Percentiles rank a stretch among this genome's conserved stretches.
phyloP scores from a whole-genome alignment of 1,140 invertebrate genomes.

The Lucilia cuprina region DNA sequence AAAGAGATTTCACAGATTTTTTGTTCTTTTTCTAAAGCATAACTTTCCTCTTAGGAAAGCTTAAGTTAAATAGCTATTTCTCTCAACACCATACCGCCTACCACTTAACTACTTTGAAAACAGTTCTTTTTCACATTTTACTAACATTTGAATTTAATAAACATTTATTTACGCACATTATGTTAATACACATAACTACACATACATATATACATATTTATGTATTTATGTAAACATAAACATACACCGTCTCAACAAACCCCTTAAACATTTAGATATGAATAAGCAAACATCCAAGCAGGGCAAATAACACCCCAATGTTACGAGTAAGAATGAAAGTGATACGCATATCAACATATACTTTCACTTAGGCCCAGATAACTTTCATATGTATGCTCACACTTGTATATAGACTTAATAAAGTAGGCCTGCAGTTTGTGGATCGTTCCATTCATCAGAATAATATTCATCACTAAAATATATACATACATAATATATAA shows the following conservation, averaged over 20 bases:
- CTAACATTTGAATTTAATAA: slow-evolving; percentile 34
- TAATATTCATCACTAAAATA: no score
- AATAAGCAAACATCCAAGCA: neutral
- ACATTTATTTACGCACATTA: slow-evolving; percentile 22
- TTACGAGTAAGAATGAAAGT: neutral
- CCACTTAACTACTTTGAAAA: neutral
- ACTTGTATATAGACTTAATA: no score
- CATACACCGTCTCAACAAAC: neutral
- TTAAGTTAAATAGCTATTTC: slow-evolving; percentile 32
- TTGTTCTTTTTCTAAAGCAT: neutral
- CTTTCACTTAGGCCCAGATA: neutral
- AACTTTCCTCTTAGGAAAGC: slow-evolving; percentile 4
- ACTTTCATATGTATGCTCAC: no score
- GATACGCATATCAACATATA: neutral
- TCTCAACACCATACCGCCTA: neutral
- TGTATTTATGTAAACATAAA: neutral
- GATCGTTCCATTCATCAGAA: no score
- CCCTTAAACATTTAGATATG: neutral
- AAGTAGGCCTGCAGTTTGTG: no score
- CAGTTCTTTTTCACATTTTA: neutral
- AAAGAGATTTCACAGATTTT: slow-evolving; percentile 25
- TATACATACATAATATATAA: no score
- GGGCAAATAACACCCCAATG: neutral
- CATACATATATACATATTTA: no score
- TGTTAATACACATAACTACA: neutral